Conservation (phyloP, 2,113 vertebrate genomes). For the Callionymus lyra region DNA sequence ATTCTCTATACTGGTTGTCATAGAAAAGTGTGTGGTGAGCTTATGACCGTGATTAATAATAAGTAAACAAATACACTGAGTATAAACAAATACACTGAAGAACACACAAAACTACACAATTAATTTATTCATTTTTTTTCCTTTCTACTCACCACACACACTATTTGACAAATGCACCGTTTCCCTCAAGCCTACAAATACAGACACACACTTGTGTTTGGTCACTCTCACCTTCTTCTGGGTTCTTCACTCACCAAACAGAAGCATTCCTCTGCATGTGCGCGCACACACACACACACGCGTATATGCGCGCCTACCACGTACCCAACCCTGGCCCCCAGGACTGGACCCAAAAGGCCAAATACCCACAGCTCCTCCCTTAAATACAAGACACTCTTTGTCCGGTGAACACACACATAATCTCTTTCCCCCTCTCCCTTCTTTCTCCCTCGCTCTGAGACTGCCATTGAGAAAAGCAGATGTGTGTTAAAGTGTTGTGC, state of each 20-base stretch:
- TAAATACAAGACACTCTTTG: conserved; percentile 63
- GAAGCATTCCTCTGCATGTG: conserved; percentile 47
- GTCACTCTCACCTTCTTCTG: conserved; percentile 17
- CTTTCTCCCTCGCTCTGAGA: conserved; percentile 16
- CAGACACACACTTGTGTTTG: conserved; percentile 10
- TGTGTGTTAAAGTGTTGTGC: conserved; percentile 10
- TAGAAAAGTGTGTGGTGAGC: too few species aligned
- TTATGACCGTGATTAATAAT: too few species aligned
- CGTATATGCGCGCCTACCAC: conserved; percentile 6
- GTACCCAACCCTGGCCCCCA: conserved; percentile 55
- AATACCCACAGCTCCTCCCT: conserved; percentile 24
- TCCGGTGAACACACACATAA: conserved; percentile 13
- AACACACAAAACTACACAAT: too few species aligned
- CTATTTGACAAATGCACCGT: conserved; percentile 5
- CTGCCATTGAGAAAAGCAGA: conserved; percentile 22
- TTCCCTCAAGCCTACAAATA: conserved; percentile 6
- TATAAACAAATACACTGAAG: too few species aligned
- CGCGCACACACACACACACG: conserved; percentile 21
- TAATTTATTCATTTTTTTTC: too few species aligned
- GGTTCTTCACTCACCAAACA: conserved; percentile 61
- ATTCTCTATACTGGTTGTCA: too few species aligned
- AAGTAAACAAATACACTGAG: too few species aligned
- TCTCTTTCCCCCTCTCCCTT: conserved; percentile 16
- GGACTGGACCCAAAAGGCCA: conserved; percentile 54
- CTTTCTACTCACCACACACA: conserved; percentile 25